Conservation (phyloP, 1,140 invertebrate species). For the Drosophila teissieri region DNA sequence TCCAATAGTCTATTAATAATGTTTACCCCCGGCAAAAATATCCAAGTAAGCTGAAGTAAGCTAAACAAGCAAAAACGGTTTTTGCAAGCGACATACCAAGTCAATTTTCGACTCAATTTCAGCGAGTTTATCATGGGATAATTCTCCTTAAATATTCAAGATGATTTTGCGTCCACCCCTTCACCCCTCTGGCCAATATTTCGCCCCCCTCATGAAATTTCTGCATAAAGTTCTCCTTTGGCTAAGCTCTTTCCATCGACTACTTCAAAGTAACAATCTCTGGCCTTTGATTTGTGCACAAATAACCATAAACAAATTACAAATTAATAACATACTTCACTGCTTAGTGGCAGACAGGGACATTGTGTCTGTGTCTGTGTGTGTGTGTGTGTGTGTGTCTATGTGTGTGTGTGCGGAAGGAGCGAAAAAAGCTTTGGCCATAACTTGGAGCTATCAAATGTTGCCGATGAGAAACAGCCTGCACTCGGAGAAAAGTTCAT, state of each 20-base stretch:
- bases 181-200: background rate
- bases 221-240: slow-evolving; percentile 43
- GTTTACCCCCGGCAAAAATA: slow-evolving; percentile 11
- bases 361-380: slow-evolving; percentile 1
- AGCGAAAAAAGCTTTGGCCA: slow-evolving; percentile 27
- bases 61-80: slow-evolving; percentile 14
- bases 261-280: slow-evolving; percentile 75
- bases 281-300: slow-evolving; percentile 81
- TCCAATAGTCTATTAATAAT: background rate
- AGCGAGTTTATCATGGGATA: slow-evolving; percentile 44
- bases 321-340: slow-evolving; percentile 82
- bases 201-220: background rate
- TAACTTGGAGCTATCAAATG: slow-evolving; percentile 80
- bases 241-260: slow-evolving; percentile 42
- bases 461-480: slow-evolving; percentile 58
- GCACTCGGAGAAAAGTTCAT: slow-evolving; percentile 21
- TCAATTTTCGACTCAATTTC: slow-evolving; percentile 42
- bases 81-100: slow-evolving; percentile 27
- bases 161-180: slow-evolving; percentile 12
- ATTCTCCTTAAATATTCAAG: slow-evolving; percentile 46
- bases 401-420: background rate
- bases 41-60: background rate
- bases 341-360: slow-evolving; percentile 54
- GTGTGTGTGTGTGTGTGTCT: background rate
- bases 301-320: slow-evolving; percentile 81